Conservation (phyloP, 2,113 vertebrate genomes). For the Toxotes jaculatrix region DNA sequence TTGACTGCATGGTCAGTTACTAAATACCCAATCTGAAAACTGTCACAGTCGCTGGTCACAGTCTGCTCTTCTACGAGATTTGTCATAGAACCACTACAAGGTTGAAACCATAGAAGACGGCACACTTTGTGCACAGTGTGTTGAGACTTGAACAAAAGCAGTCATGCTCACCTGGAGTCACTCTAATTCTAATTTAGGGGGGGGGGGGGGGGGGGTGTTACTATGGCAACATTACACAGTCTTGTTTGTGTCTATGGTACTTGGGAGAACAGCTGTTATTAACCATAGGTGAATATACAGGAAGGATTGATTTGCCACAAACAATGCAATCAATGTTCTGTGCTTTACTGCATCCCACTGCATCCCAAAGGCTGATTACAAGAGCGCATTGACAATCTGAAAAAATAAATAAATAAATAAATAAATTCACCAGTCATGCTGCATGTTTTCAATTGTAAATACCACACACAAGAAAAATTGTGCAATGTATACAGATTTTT, state of each 20-base stretch:
- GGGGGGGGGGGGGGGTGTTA: conserved; percentile 48
- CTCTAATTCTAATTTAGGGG: conserved; percentile 33
- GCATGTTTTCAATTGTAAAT: background rate
- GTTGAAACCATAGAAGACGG: conserved; percentile 44
- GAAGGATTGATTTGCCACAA: conserved; percentile 44
- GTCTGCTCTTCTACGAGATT: background rate
- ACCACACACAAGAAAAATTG: background rate
- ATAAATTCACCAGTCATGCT: background rate
- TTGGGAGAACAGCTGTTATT: conserved; percentile 49
- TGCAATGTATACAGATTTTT: too few species aligned
- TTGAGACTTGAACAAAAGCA: conserved; percentile 54
- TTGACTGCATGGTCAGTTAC: conserved; percentile 4
- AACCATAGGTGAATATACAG: conserved; percentile 44
- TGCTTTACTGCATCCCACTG: background rate
- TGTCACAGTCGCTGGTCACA: background rate
- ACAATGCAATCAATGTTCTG: conserved; percentile 35
- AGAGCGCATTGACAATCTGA: background rate
- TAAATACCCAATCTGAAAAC: conserved; percentile 19
- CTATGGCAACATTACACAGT: conserved; percentile 54
- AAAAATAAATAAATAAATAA: background rate
- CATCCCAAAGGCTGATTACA: background rate
- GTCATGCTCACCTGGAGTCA: conserved; percentile 52
- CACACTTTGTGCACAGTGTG: conserved; percentile 39
- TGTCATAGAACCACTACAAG: conserved; percentile 39
- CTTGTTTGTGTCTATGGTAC: conserved; percentile 48